Percentiles rank a stretch among this genome's conserved stretches.
Conservation (phyloP, 2,888 invertebrate genomes). For the Tipula vernalis region DNA sequence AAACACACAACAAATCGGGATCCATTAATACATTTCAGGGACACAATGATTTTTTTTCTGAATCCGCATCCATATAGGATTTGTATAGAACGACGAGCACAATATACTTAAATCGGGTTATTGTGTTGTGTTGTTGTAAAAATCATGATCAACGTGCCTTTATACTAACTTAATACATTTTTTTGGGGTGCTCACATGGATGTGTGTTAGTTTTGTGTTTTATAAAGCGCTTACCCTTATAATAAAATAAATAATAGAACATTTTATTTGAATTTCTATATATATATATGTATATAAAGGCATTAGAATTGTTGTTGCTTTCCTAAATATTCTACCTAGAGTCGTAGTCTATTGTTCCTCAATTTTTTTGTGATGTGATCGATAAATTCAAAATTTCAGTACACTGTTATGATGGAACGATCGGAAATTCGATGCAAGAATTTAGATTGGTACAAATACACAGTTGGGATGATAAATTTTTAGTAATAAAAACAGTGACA, state of each 20-base stretch:
- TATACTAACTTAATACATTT: neutral
- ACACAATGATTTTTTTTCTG: neutral
- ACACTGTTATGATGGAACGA: neutral
- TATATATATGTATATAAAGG: neutral
- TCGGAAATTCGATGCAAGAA: neutral
- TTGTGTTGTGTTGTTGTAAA: neutral
- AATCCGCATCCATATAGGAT: neutral
- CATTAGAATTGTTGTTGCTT: neutral
- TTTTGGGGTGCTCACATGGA: neutral
- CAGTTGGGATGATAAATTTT: too few relatives aligned
- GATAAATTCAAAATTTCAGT: neutral
- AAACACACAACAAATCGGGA: neutral
- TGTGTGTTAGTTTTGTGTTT: neutral
- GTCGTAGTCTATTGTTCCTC: neutral
- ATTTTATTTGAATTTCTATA: neutral
- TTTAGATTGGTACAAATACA: neutral
- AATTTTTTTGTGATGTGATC: neutral
- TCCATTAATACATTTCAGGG: neutral
- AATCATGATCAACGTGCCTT: neutral
- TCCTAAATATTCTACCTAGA: neutral
- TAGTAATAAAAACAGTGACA: neutral
- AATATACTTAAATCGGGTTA: neutral
- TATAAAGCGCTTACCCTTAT: neutral
- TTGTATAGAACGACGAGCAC: neutral
- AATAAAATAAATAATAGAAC: neutral